A percentile compares a stretch with the other conserved stretches of the same genome.
Conservation (phyloP, 2,113 vertebrate genomes). For the Pollimyrus isidori region DNA sequence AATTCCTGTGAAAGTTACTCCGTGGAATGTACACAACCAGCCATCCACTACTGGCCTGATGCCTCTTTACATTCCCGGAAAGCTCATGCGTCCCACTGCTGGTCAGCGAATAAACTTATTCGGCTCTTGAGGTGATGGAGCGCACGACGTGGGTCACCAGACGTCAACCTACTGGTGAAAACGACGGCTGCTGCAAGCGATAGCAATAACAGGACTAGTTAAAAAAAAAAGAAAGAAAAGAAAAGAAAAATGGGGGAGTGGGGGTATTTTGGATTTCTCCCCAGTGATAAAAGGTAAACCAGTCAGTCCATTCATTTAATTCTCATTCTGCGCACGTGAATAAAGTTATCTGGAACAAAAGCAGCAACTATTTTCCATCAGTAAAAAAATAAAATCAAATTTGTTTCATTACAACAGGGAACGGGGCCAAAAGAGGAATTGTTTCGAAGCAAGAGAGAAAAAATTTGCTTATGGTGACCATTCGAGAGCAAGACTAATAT, state of each 20-base stretch:
- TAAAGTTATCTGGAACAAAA: background rate
- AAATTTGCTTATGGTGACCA: background rate
- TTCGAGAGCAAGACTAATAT: background rate
- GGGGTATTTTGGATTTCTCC: background rate
- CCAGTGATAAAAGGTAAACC: background rate
- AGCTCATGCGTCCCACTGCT: background rate
- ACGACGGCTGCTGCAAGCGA: background rate
- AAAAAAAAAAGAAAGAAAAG: background rate
- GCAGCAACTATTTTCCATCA: background rate
- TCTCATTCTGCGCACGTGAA: background rate
- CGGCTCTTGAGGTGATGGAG: background rate
- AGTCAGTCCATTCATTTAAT: background rate
- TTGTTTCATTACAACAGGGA: background rate
- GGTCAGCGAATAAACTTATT: background rate
- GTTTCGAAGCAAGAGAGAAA: background rate
- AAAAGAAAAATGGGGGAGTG: background rate
- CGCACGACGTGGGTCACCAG: background rate
- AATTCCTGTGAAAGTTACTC: background rate
- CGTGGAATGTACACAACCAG: background rate
- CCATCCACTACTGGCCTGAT: background rate
- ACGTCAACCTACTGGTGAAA: background rate
- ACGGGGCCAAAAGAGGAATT: background rate
- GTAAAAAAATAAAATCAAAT: background rate
- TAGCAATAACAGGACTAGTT: background rate
- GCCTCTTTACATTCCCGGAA: background rate